A percentile compares a stretch with the other conserved stretches of the same genome.
These are phyloP conservation scores for Dolichotis patagonum DNA, from an alignment of 2,113 vertebrate species.

Conservation along the genomic window DNA sequence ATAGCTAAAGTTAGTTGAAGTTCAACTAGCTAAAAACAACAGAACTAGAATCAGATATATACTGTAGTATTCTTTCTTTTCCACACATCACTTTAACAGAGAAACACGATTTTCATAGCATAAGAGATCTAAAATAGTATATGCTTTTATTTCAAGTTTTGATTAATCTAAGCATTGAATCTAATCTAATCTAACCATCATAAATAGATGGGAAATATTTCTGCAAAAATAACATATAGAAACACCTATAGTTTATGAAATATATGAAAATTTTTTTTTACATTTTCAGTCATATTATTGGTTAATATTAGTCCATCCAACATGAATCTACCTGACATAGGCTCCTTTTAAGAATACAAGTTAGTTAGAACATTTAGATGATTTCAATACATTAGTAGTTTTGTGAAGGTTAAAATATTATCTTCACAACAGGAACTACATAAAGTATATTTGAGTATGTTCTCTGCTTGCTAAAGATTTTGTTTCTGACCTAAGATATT, in stretches of 20 bases:
- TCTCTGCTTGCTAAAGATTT: conserved; percentile 22
- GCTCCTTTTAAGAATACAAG: neutral
- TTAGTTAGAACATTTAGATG: conserved; percentile 13
- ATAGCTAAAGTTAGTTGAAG: neutral
- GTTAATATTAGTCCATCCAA: neutral
- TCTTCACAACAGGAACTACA: neutral
- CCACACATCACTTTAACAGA: neutral
- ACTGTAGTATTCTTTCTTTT: neutral
- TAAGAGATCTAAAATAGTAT: neutral
- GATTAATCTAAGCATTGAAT: neutral
- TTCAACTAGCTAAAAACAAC: neutral
- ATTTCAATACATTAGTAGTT: neutral
- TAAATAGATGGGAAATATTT: neutral
- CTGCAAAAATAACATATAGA: neutral
- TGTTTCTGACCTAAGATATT: neutral
- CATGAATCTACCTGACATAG: neutral
- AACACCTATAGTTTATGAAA: neutral
- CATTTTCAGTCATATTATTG: neutral
- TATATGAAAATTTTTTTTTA: no score
- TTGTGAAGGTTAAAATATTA: conserved; percentile 4
- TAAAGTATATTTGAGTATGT: conserved; percentile 31
- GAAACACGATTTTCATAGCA: conserved; percentile 20
- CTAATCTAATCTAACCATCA: neutral
- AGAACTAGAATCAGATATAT: neutral
- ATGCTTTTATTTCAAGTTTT: neutral